These are phyloP conservation scores for Oxycera nigricornis DNA, from an alignment of 2,888 invertebrate genomes.

Conservation along the genomic window DNA sequence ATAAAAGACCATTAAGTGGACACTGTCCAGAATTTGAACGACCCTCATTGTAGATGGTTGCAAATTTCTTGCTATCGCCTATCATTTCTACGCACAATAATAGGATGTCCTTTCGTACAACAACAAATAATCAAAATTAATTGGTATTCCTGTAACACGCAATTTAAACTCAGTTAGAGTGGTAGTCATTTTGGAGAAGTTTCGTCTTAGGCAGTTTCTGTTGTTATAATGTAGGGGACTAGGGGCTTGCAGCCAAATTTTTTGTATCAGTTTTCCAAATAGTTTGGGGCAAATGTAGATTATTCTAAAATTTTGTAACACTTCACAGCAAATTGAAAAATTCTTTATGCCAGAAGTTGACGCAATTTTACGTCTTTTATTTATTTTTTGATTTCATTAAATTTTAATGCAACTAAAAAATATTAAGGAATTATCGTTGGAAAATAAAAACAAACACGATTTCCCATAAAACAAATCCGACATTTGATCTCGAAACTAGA, in stretches of 20 bases:
- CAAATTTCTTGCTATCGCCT: slow-evolving; percentile 3
- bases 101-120: background rate
- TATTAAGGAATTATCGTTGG: too few relatives aligned
- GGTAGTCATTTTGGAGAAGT: slow-evolving; percentile 45
- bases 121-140: slow-evolving; percentile 48
- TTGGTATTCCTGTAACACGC: slow-evolving; percentile 49
- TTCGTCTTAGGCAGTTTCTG: slow-evolving; percentile 41
- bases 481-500: background rate
- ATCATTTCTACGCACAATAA: slow-evolving; percentile 31
- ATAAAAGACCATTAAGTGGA: slow-evolving; percentile 18
- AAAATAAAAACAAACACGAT: background rate
- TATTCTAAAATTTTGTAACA: background rate
- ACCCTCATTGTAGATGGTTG: background rate
- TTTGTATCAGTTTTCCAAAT: background rate
- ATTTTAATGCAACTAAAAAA: too few relatives aligned
- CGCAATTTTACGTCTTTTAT: too few relatives aligned
- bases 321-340: too few relatives aligned
- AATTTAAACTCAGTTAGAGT: slow-evolving; percentile 48
- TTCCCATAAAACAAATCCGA: background rate
- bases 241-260: too few relatives aligned
- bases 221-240: slow-evolving; percentile 3
- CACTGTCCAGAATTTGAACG: background rate
- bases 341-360: too few relatives aligned
- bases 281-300: background rate
- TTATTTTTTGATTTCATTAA: too few relatives aligned